phyloP scores from a whole-genome alignment of 2,113 vertebrate species.

The Turdus rufiventris region DNA sequence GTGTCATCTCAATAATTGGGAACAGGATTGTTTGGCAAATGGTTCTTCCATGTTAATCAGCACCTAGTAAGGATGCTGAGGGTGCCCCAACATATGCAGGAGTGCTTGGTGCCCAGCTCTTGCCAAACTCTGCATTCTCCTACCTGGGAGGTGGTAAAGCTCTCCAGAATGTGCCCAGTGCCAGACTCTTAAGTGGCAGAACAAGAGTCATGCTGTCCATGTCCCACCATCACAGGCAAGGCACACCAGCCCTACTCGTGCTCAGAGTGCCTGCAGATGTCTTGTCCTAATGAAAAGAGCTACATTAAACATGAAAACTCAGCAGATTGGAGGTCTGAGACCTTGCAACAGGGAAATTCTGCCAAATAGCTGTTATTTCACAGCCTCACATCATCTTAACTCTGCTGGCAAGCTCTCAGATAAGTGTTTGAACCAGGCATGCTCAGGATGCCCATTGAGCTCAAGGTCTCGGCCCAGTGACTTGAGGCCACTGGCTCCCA shows the following conservation, averaged over 20 bases:
- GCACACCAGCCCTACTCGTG: neutral
- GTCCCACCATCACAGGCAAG: rapidly evolving
- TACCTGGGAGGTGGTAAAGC: neutral
- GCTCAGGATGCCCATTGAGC: neutral
- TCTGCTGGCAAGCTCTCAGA: neutral
- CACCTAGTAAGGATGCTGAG: neutral
- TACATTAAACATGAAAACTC: neutral
- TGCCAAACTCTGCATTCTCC: neutral
- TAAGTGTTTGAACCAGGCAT: neutral
- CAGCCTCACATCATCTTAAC: neutral
- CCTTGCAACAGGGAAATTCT: neutral
- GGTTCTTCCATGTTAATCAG: neutral
- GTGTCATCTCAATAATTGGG: neutral
- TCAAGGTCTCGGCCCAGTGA: neutral
- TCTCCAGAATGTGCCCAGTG: neutral
- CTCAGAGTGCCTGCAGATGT: too few relatives aligned
- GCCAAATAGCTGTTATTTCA: neutral
- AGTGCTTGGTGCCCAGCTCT: neutral
- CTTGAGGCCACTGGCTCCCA: neutral
- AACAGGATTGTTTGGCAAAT: neutral
- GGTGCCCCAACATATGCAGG: neutral
- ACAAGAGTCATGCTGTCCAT: rapidly evolving
- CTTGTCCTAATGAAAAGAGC: neutral
- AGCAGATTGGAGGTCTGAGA: neutral
- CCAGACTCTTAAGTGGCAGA: neutral